Evolutionary conservation across 35 echinoderm and acorn worm genomes (phyloP), one percentile per base, ranked within the genome.

Genomic region (Lytechinus pictus): DNA sequence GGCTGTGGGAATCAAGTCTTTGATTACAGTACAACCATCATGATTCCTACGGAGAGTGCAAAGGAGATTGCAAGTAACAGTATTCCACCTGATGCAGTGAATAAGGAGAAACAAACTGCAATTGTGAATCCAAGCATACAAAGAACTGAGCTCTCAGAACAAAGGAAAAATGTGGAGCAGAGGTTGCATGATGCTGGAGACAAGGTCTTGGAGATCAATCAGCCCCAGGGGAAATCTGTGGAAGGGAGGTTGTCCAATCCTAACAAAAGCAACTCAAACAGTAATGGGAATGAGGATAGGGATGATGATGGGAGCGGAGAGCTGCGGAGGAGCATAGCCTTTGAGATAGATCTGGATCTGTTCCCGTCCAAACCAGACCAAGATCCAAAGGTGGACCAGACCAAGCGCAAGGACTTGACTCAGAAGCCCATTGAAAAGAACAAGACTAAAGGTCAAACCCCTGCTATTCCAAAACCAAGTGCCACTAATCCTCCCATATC

Each of bases 1-100:
- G 98, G 98, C 1, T 99, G 98, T 60, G 98, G 97, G 0, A 99
- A 99, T 66, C 98, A 99, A 92, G 98, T 99, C n/a, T 99, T 99
- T 94, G 97, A 99, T 91, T 99, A 99, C 92, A 97, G 95, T 27
- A 96, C 96, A 72, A 86, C 95, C 44, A 94, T 96, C 19, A 24
- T 61, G 10, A 71, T 92, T 12, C 51, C 95, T n/a, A 27, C 16
- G 27, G 54, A 28, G 6, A 51, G 19, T 54, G 10, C 88, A 52
- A 54, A 90, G 24, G 88, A 90, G 28, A 52, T 0, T 90, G 14
- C 28, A 52, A 33, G 27, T 54, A 90, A 44, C 11, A 54, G 52
- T 52, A 12, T 3, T 52, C 52, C 28, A 90, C 52, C 88, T 12
- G 52, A 90, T 52, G 29, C 52, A 54, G 19, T 24, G 21, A 4